Percentiles rank a stretch among this genome's conserved stretches.
phyloP scores from a whole-genome alignment of 2,888 invertebrate species.

The Baronia brevicornis region DNA sequence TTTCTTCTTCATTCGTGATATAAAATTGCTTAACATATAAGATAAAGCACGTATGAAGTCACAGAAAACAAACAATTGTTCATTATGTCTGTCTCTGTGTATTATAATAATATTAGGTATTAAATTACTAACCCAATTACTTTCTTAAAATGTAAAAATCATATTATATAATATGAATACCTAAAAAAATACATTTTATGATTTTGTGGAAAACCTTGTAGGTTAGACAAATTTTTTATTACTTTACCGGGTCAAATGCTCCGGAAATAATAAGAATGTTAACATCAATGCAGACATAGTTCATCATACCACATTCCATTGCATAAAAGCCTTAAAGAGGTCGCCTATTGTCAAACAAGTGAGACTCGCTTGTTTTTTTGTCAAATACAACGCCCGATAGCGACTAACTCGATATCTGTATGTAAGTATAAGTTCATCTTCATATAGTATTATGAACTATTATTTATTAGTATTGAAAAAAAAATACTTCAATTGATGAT shows the following conservation, averaged over 20 bases:
- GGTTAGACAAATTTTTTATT: no score
- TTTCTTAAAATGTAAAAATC: no score
- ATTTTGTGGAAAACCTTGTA: no score
- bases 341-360: conserved; percentile 27
- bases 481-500: conserved; percentile 7
- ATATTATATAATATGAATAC: no score
- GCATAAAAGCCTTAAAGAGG: conserved; percentile 16
- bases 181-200: no score
- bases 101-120: no score
- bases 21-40: no score
- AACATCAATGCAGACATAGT: conserved; percentile 19
- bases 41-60: no score
- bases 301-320: conserved; percentile 27
- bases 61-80: no score
- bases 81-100: no score
- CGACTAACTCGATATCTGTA: conserved; percentile 17
- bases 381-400: conserved; percentile 19
- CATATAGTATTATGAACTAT: conserved; percentile 4
- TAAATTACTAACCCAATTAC: no score
- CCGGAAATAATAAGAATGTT: conserved; percentile 10
- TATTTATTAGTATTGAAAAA: conserved; percentile 4
- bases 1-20: no score
- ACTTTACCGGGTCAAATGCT: conserved; percentile 16
- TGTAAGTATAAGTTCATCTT: conserved; percentile 11
- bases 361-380: conserved; percentile 19